A percentile compares a stretch with the other conserved stretches of the same genome.
Evolutionary conservation across 1,140 invertebrate genomes (phyloP).

Genomic region (Heliconius eleuchia): DNA sequence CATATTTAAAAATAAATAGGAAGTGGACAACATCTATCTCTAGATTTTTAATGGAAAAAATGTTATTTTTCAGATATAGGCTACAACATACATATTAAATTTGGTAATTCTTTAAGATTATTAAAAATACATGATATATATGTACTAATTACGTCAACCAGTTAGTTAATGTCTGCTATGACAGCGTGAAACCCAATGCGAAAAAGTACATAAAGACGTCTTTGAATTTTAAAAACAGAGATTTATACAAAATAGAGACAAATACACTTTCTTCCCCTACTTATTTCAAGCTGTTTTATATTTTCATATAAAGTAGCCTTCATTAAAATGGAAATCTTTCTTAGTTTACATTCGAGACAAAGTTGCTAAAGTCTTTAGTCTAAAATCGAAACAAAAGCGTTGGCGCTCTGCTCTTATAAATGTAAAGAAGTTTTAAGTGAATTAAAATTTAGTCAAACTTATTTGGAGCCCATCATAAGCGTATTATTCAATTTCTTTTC

Average conservation of each 20-base stretch:
- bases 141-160: no score
- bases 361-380: conserved; percentile 6
- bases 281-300: conserved; percentile 8
- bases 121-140: no score
- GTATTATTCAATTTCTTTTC: neutral
- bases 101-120: no score
- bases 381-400: conserved; percentile 11
- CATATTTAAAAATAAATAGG: no score
- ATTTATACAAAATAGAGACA: neutral
- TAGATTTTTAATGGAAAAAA: no score
- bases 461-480: neutral
- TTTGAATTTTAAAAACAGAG: neutral
- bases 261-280: neutral
- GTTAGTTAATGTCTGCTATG: no score
- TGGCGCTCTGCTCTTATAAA: neutral
- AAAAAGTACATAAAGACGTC: neutral
- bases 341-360: conserved; percentile 4
- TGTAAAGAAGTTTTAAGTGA: conserved; percentile 6
- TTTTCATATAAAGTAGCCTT: conserved; percentile 11
- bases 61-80: no score
- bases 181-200: neutral
- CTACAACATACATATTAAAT: no score
- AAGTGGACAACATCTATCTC: no score
- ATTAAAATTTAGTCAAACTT: conserved; percentile 9
- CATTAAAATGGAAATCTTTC: conserved; percentile 11